Base-by-base conservation (phyloP, 2,888 invertebrate genomes). In the Mesochorus sp. region DNA sequence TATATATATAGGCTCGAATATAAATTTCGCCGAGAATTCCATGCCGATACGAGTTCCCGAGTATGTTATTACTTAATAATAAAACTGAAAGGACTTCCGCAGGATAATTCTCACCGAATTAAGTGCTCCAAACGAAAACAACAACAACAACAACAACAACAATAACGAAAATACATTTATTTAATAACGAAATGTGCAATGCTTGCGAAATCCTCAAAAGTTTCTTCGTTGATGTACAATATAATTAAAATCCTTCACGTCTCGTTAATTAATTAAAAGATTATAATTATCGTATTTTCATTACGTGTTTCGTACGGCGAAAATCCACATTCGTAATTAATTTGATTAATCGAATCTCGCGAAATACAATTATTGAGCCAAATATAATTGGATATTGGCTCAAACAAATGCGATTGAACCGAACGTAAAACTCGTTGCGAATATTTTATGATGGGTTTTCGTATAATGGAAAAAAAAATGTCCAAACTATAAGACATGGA, bases 71-170 rank as follows among this genome's bases (percentile, higher is more conserved):
- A 61, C 28, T 28, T 42, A 71, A 76, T 17, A 17, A 53, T 14
- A 49, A n/a, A 55, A 62, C 49, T 51, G 61, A 68, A 73, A 53
- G 71, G 59, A 66, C 37, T 70, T 66, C 64, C 76, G 53, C 17
- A 47, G 42, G 64, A 71, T 42, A 51, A 66, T 66, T 59, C 64
- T 42, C 34, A 31, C 21, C 19, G 34, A 39, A 39, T 34, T 34
- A 34, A 2, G 34, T 12, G 14, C 4, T n/a, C n/a, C n/a, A n/a
- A n/a, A n/a, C n/a, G n/a, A n/a, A n/a, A n/a, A n/a, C n/a, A n/a
- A n/a, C n/a, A n/a, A 12, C 39, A 4, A 5, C 39, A n/a, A n/a
- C n/a, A n/a, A n/a, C 39, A n/a, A 39, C 14, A 5, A 5, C 3
- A 5, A 14, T 39, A 39, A 2, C 1, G 5, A 39, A 39, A 39